Evolutionary conservation across 2,888 invertebrate species (phyloP).

Genomic region (Synergus laeviventris): DNA sequence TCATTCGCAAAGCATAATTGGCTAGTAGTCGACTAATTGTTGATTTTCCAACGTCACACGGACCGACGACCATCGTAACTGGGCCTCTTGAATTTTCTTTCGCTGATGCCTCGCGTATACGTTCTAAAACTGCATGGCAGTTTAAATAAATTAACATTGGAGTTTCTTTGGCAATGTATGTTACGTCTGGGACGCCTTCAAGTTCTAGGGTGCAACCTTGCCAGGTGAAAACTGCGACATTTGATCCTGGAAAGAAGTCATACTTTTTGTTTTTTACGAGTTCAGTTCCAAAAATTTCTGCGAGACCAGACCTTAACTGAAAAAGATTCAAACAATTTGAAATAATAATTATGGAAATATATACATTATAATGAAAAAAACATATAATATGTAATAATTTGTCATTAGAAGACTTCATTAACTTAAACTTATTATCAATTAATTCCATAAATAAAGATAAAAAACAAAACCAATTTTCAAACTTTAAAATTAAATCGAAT

Average conservation of each 20-base stretch:
- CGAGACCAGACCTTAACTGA: conserved; percentile 89
- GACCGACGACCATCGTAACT: conserved; percentile 93
- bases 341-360: neutral
- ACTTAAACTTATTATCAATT: too few relatives aligned
- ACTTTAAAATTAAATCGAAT: neutral
- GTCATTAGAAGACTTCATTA: too few relatives aligned
- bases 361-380: neutral
- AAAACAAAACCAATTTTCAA: too few relatives aligned
- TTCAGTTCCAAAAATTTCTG: conserved; percentile 98
- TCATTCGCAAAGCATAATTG: conserved; percentile 96
- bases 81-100: conserved; percentile 85
- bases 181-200: conserved; percentile 92
- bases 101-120: conserved; percentile 89
- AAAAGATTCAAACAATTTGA: neutral
- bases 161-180: conserved; percentile 96
- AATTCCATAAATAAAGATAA: too few relatives aligned
- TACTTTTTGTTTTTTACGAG: conserved; percentile 94
- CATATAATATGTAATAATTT: neutral
- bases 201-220: conserved; percentile 94
- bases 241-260: conserved; percentile 91
- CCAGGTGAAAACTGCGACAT: conserved; percentile 97
- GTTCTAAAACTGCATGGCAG: conserved; percentile 95
- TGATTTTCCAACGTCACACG: conserved; percentile 97
- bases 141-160: conserved; percentile 98
- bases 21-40: conserved; percentile 91